phyloP scores from a whole-genome alignment of 2,797 vertebrate species.

The Dromococcyx pavoninus region DNA sequence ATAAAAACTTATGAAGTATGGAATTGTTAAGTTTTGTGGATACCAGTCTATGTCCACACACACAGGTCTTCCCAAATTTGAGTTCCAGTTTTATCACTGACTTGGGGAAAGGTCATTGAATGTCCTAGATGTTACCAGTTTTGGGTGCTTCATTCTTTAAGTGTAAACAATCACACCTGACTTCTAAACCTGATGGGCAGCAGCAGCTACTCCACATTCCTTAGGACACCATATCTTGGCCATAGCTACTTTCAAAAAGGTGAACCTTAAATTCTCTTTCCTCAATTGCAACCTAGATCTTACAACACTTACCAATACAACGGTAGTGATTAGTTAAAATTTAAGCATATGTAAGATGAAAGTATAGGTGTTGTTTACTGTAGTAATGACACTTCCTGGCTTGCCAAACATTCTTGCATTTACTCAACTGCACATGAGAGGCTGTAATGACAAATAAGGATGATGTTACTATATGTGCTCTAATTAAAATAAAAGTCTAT shows the following conservation, averaged over 20 bases:
- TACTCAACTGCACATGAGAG: not conserved
- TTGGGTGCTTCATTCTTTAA: not conserved
- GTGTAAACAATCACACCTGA: not conserved
- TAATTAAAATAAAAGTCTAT: accelerated
- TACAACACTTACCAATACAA: not conserved
- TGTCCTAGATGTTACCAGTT: not conserved
- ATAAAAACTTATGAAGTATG: not conserved
- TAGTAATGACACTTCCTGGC: not conserved
- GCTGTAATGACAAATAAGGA: not conserved
- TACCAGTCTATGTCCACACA: not conserved
- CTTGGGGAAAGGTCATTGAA: not conserved
- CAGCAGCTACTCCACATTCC: not conserved
- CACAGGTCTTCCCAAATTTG: not conserved
- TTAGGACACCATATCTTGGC: not conserved
- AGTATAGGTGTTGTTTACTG: not conserved
- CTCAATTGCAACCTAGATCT: not conserved
- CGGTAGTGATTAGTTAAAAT: not conserved
- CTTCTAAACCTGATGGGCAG: not conserved
- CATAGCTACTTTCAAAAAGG: not conserved
- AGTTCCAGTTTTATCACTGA: not conserved
- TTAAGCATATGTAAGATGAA: not conserved
- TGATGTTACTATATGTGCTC: accelerated
- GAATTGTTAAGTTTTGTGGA: not conserved
- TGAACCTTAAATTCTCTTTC: not conserved
- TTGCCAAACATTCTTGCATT: not conserved